phyloP scores from a whole-genome alignment of 1,140 invertebrate genomes.

The Bombus waltoni region DNA sequence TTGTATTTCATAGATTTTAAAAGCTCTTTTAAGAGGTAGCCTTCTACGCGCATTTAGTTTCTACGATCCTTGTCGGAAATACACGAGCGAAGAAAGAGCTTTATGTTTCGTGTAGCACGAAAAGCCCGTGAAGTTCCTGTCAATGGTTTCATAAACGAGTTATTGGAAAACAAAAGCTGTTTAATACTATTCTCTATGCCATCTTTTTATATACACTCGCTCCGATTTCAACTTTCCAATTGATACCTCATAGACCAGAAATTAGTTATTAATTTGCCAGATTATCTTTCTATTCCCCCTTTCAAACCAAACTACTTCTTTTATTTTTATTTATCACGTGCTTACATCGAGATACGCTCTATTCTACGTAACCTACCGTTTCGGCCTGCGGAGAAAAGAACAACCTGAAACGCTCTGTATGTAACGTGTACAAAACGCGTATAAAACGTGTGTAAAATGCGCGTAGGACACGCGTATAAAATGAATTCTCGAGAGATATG shows the following conservation, averaged over 20 bases:
- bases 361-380: too few relatives aligned
- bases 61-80: neutral
- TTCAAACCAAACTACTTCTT: too few relatives aligned
- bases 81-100: neutral
- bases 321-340: too few relatives aligned
- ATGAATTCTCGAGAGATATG: neutral
- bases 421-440: too few relatives aligned
- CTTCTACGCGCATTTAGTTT: neutral
- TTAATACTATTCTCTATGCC: neutral
- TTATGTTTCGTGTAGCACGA: constrained; percentile 24
- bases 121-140: constrained; percentile 1
- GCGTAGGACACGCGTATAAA: too few relatives aligned
- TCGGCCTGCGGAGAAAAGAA: too few relatives aligned
- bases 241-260: neutral
- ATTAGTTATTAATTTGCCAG: neutral
- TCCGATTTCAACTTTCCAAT: neutral
- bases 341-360: too few relatives aligned
- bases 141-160: constrained; percentile 15
- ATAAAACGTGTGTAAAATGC: too few relatives aligned
- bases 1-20: neutral
- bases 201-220: neutral
- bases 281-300: neutral
- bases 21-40: neutral
- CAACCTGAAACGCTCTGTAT: too few relatives aligned
- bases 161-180: neutral